These are phyloP conservation scores for Coelopa frigida DNA, from an alignment of 1,140 invertebrate species.

Conservation along the genomic window DNA sequence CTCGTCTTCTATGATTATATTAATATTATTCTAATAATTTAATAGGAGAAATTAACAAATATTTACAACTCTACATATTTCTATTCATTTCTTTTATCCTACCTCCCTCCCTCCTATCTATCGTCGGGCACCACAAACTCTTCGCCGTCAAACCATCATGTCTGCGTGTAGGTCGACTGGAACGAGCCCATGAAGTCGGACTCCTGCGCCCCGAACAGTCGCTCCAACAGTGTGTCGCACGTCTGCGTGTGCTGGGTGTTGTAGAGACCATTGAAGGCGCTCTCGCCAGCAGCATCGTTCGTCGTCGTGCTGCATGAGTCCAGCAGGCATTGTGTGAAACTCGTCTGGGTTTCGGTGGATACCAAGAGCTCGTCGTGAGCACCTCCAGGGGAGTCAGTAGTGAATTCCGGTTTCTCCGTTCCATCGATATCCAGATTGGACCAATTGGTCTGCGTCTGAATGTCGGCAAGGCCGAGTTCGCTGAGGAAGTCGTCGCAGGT, in stretches of 20 bases:
- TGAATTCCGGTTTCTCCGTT: not conserved
- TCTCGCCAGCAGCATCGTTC: not conserved
- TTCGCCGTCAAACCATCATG: constrained; percentile 22
- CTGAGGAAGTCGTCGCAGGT: constrained; percentile 50
- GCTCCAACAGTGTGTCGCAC: constrained; percentile 14
- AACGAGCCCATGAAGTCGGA: constrained; percentile 17
- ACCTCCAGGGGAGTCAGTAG: constrained; percentile 13
- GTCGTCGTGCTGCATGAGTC: constrained; percentile 9
- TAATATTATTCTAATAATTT: no score
- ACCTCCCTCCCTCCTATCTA: no score
- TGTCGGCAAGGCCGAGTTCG: constrained; percentile 49
- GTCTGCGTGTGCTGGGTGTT: constrained; percentile 19
- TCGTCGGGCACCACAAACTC: no score
- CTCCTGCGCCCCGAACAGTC: constrained; percentile 16
- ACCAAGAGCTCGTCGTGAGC: constrained; percentile 37
- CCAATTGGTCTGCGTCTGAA: constrained; percentile 53
- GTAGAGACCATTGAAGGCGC: constrained; percentile 7
- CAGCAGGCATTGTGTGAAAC: constrained; percentile 16
- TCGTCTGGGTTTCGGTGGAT: constrained; percentile 47
- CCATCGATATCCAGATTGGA: no score
- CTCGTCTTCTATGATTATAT: no score
- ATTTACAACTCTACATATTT: no score
- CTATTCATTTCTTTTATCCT: no score
- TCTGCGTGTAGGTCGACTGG: constrained; percentile 19
- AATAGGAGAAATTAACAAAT: no score